These are phyloP conservation scores for Eretmochelys imbricata DNA, from an alignment of 2,113 vertebrate genomes.

Conservation along the genomic window DNA sequence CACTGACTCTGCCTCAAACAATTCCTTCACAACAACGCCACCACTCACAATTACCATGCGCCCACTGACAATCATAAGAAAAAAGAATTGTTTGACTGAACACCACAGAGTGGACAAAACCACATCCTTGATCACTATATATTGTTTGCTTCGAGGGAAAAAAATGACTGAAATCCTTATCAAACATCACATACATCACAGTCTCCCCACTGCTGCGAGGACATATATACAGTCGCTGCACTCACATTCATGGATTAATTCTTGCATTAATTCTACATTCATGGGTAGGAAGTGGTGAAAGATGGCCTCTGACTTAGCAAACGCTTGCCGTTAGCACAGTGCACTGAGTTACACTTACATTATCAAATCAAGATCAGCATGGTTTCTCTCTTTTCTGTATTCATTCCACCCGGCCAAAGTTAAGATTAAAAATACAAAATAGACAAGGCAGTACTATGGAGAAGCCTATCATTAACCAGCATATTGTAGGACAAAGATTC, in stretches of 20 bases:
- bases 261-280: fast-evolving
- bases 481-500: background rate
- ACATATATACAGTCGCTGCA: background rate
- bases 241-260: background rate
- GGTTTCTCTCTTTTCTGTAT: background rate
- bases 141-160: too few relatives aligned
- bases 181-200: too few relatives aligned
- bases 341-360: background rate
- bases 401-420: background rate
- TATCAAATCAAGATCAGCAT: background rate
- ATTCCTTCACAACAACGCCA: too few relatives aligned
- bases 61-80: too few relatives aligned
- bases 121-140: too few relatives aligned
- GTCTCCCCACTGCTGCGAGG: too few relatives aligned
- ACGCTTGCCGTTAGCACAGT: background rate
- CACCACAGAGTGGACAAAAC: too few relatives aligned
- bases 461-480: background rate
- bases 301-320: background rate
- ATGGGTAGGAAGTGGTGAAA: background rate
- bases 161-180: too few relatives aligned
- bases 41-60: too few relatives aligned
- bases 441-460: background rate
- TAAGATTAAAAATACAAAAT: background rate
- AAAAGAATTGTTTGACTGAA: too few relatives aligned
- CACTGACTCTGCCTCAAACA: too few relatives aligned